These are phyloP conservation scores for Nomada hirtipes DNA, from an alignment of 2,888 invertebrate species.

Conservation along the genomic window DNA sequence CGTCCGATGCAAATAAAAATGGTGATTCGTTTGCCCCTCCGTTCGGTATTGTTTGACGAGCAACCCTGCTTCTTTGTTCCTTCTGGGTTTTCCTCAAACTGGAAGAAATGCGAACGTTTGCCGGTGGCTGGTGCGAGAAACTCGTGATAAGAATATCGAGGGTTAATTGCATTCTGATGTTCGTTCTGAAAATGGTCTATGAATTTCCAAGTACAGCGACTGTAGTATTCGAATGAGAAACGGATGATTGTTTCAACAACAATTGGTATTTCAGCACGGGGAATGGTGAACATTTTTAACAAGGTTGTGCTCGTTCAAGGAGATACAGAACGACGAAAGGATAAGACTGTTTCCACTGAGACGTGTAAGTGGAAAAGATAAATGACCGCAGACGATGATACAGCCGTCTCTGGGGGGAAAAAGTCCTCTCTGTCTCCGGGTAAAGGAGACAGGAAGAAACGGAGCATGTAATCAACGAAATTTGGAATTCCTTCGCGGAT, in stretches of 20 bases:
- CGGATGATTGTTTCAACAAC: too few species aligned
- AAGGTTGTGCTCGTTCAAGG: neutral
- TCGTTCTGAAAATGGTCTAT: neutral
- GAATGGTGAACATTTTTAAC: too few species aligned
- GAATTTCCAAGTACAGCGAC: neutral
- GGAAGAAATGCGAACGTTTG: conserved; percentile 48
- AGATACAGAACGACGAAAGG: neutral
- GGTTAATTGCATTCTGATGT: neutral
- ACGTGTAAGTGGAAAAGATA: neutral
- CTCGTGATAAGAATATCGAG: neutral
- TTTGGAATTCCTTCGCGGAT: conserved; percentile 40
- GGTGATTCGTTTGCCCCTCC: conserved; percentile 65
- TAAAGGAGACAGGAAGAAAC: conserved; percentile 6
- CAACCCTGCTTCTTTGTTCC: conserved; percentile 20
- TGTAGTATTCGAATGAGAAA: too few species aligned
- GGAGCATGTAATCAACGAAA: conserved; percentile 48
- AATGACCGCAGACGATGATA: neutral
- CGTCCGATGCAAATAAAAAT: conserved; percentile 76
- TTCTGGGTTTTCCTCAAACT: conserved; percentile 29
- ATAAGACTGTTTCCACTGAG: neutral
- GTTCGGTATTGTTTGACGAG: conserved; percentile 10
- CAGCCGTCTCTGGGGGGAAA: too few species aligned
- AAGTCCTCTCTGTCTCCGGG: neutral
- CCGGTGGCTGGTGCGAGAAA: conserved; percentile 17
- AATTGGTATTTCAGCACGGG: too few species aligned